Percentiles rank a stretch among this genome's conserved stretches.
Conservation (phyloP, 2,797 vertebrate species). For the Tokudaia tokunoshimensis region DNA sequence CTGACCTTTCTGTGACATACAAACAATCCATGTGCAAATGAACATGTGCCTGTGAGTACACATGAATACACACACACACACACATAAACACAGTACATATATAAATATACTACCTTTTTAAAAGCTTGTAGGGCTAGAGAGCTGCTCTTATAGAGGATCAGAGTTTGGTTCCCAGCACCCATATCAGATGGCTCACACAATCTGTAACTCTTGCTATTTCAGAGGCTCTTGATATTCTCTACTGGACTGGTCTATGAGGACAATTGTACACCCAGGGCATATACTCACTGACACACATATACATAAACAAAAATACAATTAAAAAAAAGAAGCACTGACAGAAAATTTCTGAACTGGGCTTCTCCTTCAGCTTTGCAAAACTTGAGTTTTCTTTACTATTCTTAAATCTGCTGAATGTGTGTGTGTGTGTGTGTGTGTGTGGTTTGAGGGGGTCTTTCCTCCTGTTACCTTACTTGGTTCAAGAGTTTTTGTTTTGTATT, state of each 20-base stretch:
- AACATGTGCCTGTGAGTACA: background rate
- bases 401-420: background rate
- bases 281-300: background rate
- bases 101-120: no score
- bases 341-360: background rate
- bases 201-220: background rate
- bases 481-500: background rate
- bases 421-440: no score
- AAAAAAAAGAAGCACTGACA: background rate
- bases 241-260: background rate
- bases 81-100: background rate
- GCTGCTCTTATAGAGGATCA: background rate
- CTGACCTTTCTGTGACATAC: background rate
- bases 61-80: background rate
- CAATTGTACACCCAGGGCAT: background rate
- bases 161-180: background rate
- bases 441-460: background rate
- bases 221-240: background rate
- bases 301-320: background rate
- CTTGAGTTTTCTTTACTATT: background rate
- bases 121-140: background rate
- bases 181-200: background rate
- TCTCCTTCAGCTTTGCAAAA: conserved; percentile 39
- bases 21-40: background rate
- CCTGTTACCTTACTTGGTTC: background rate